Evolutionary conservation across 2,888 invertebrate species (phyloP).

Genomic region (Drosophila mercatorum): DNA sequence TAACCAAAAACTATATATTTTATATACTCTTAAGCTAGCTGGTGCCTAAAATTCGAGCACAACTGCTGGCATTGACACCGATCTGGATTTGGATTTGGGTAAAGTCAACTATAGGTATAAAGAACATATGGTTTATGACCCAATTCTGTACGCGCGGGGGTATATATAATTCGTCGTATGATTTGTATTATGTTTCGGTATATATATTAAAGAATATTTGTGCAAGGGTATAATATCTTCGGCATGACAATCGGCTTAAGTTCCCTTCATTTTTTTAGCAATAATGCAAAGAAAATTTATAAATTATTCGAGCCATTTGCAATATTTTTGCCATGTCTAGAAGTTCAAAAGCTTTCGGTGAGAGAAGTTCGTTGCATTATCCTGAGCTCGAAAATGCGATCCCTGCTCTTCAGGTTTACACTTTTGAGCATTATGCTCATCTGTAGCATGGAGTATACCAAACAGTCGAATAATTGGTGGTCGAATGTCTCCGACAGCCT

Average conservation of each 20-base stretch:
- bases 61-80: slow-evolving; percentile 49
- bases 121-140: slow-evolving; percentile 45
- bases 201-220: neutral
- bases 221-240: slow-evolving; percentile 13
- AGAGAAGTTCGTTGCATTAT: slow-evolving; percentile 21
- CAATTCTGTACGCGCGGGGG: slow-evolving; percentile 1
- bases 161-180: neutral
- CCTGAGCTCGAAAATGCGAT: slow-evolving; percentile 13
- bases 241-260: neutral
- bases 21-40: neutral
- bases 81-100: slow-evolving; percentile 43
- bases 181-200: neutral
- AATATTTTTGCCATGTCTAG: slow-evolving; percentile 12
- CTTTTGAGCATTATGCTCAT: slow-evolving; percentile 13
- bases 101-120: slow-evolving; percentile 31
- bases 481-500: slow-evolving; percentile 42
- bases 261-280: slow-evolving; percentile 5
- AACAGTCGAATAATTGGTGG: slow-evolving; percentile 56
- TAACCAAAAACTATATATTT: neutral
- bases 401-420: slow-evolving; percentile 6
- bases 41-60: slow-evolving; percentile 39
- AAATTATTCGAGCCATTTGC: slow-evolving; percentile 22
- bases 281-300: slow-evolving; percentile 39
- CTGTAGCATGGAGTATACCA: neutral
- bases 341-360: neutral